These are phyloP conservation scores for Urocitellus parryii DNA, from an alignment of 2,113 vertebrate species.

Conservation along the genomic window DNA sequence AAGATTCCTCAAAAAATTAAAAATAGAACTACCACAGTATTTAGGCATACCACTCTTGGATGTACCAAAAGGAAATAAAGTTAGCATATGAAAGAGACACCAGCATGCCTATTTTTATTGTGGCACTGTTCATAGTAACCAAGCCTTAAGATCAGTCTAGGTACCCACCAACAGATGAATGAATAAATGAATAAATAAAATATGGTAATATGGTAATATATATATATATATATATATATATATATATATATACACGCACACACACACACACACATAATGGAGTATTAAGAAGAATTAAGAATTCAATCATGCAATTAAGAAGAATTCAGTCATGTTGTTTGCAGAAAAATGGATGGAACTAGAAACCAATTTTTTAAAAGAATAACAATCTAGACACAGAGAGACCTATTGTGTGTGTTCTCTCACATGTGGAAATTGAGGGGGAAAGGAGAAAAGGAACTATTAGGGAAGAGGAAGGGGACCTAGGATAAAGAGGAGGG, in stretches of 20 bases:
- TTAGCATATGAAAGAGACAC: neutral
- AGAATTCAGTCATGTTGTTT: neutral
- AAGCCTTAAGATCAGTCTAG: neutral
- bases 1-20: neutral
- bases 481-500: too few relatives aligned
- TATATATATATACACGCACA: too few relatives aligned
- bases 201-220: neutral
- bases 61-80: neutral
- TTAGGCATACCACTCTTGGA: neutral
- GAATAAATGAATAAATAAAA: neutral
- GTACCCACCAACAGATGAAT: neutral
- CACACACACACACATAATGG: neutral
- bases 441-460: neutral
- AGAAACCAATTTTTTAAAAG: neutral
- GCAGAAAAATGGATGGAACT: neutral
- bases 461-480: neutral
- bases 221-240: too few relatives aligned
- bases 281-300: neutral
- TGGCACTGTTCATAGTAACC: neutral
- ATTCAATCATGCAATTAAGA: neutral
- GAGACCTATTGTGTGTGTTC: neutral
- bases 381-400: neutral
- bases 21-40: neutral
- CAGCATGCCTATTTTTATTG: neutral
- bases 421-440: neutral